Evolutionary conservation across 2,888 invertebrate species (phyloP).

Genomic region (Pharmacophagus antenor): DNA sequence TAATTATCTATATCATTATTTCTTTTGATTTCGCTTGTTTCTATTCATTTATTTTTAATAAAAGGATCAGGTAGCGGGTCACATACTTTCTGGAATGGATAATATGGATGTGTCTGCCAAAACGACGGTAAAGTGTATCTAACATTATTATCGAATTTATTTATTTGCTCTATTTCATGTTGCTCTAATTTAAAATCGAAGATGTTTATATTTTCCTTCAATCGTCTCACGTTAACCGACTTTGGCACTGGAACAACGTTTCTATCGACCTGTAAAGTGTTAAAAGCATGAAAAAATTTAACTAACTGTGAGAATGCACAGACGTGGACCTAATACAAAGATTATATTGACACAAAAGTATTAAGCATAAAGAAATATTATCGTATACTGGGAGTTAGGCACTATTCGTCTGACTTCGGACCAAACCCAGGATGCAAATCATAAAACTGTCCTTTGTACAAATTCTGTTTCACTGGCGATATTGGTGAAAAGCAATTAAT

Average conservation of each 20-base stretch:
- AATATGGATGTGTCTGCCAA: slow-evolving; percentile 66
- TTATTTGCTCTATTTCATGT: slow-evolving; percentile 53
- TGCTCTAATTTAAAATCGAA: slow-evolving; percentile 60
- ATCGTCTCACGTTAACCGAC: slow-evolving; percentile 48
- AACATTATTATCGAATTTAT: slow-evolving; percentile 43
- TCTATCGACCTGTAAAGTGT: slow-evolving; percentile 59
- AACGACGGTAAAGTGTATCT: slow-evolving; percentile 62
- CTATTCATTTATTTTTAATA: slow-evolving; percentile 1
- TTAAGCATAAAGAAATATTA: no score
- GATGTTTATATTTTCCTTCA: slow-evolving; percentile 60
- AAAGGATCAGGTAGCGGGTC: slow-evolving; percentile 56
- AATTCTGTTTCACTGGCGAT: no score
- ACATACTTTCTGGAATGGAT: slow-evolving; percentile 63
- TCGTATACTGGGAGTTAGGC: no score
- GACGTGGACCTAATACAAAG: no score
- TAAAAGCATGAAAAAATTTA: no score
- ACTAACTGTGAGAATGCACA: no score
- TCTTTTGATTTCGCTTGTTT: not conserved
- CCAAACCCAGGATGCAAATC: no score
- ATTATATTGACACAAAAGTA: no score
- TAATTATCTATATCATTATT: not conserved
- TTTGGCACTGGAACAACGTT: slow-evolving; percentile 64
- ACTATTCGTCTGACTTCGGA: no score
- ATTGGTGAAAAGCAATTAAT: no score
- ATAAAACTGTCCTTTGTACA: no score